phyloP scores from a whole-genome alignment of 2,797 vertebrate species.

The Microctenopoma steveboyesi region DNA sequence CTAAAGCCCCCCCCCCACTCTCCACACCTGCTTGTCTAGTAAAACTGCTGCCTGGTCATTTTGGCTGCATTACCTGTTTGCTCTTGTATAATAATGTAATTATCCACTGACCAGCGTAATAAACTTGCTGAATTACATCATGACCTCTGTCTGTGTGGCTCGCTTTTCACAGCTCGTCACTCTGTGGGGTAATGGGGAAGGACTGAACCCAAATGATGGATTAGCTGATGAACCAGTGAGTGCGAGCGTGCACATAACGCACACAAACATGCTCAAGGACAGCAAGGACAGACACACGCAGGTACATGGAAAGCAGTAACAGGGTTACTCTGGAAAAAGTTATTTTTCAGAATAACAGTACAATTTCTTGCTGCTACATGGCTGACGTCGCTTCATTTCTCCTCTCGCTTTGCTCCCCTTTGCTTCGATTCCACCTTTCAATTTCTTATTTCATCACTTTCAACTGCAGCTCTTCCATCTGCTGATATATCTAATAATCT shows the following conservation, averaged over 20 bases:
- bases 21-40: constrained; percentile 33
- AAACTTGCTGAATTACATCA: constrained; percentile 67
- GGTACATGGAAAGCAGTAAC: constrained; percentile 1
- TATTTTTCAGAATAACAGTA: too few species aligned
- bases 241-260: constrained; percentile 46
- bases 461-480: constrained; percentile 15
- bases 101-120: constrained; percentile 70
- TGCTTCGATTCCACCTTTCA: constrained; percentile 29
- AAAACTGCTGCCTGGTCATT: constrained; percentile 71
- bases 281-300: constrained; percentile 27
- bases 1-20: constrained; percentile 49
- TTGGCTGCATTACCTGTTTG: constrained; percentile 72
- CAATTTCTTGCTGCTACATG: constrained; percentile 1
- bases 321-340: constrained; percentile 1
- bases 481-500: constrained; percentile 8
- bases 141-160: constrained; percentile 68
- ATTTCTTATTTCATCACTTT: constrained; percentile 37
- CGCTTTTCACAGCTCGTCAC: constrained; percentile 65
- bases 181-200: constrained; percentile 63
- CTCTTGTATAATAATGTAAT: constrained; percentile 76
- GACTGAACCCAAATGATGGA: constrained; percentile 66
- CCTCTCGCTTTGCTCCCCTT: background rate
- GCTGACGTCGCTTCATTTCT: constrained; percentile 3
- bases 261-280: constrained; percentile 59
- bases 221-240: constrained; percentile 57